Percentiles rank a stretch among this genome's conserved stretches.
These are phyloP conservation scores for Drosophila maculinotata DNA, from an alignment of 2,888 invertebrate genomes.

Conservation along the genomic window DNA sequence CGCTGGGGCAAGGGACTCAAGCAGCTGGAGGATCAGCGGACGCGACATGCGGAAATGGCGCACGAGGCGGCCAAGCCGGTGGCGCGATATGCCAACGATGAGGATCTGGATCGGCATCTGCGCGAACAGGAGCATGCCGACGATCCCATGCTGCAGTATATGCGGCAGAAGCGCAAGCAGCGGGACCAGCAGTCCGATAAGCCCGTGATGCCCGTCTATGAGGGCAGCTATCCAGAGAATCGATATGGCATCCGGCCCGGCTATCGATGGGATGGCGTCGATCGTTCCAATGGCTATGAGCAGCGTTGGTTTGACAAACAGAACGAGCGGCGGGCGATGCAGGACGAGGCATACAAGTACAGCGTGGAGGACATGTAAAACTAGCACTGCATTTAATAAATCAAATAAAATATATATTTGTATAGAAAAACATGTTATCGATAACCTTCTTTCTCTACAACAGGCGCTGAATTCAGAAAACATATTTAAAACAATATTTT, in stretches of 20 bases:
- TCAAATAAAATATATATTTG: constrained; percentile 9
- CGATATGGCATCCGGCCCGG: constrained; percentile 96
- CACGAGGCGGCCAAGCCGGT: constrained; percentile 96
- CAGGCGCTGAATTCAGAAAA: too few relatives aligned
- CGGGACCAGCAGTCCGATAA: constrained; percentile 86
- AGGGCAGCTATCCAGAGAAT: constrained; percentile 95
- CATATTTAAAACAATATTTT: too few relatives aligned
- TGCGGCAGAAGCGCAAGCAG: constrained; percentile 87
- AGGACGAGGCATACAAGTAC: constrained; percentile 97
- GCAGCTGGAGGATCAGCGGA: constrained; percentile 91
- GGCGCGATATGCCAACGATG: constrained; percentile 94
- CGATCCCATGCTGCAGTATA: constrained; percentile 97
- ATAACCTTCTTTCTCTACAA: too few relatives aligned
- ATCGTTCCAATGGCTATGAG: constrained; percentile 98
- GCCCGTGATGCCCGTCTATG: constrained; percentile 89
- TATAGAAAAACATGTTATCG: constrained; percentile 3
- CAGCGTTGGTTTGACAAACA: constrained; percentile 93
- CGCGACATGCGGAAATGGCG: constrained; percentile 89
- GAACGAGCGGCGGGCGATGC: constrained; percentile 90
- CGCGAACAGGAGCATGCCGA: constrained; percentile 92
- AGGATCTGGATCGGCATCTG: constrained; percentile 92
- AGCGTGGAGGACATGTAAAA: constrained; percentile 96
- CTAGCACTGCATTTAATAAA: constrained; percentile 6
- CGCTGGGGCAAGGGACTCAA: constrained; percentile 95
- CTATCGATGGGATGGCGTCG: constrained; percentile 99